Evolutionary conservation across 1,140 invertebrate species (phyloP), one percentile per base, ranked within the genome.

Genomic region (Lordiphosa mommai): DNA sequence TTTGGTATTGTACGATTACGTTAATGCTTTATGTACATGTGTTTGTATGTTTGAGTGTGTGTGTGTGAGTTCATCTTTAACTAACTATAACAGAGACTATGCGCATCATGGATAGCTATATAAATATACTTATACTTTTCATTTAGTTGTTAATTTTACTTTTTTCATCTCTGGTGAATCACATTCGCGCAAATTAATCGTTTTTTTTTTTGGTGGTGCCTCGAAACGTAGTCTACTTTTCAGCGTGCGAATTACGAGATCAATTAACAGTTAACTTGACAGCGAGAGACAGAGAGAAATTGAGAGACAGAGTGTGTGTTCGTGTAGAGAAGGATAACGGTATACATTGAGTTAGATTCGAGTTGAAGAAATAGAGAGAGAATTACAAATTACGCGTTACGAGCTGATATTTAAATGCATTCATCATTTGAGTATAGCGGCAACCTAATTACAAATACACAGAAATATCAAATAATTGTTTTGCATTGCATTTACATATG

Each of bases 391-490:
- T 53, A 64, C 47, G 13, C 37, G 27, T 58, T 61, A 52, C 48
- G 69, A 63, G 60, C 73, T 63, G 73, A 76, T 72, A 76, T 82
- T 80, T 80, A 82, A 82, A 82, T 82, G 76, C 76, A 82, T 82
- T 49, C 77, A 82, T 61, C 84, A 76, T 84, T 82, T 82, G 76
- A 82, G 76, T 82, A 82, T 82, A 84, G 76, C 76, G 76, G 76
- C 76, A 82, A 82, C 76, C 76, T 82, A 80, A 82, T 82, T 80
- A 76, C 77, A 80, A 65, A 82, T 64, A 82, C 55, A 68, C 46
- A 79, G 80, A 80, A 82, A 80, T 82, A 80, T 74, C 52, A 74
- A 80, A 80, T 74, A 82, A 82, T 74, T 73, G 37, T 44, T 44
- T 65, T 12, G 41, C 52, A 34, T 74, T 80, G 77, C 74, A 80